Evolutionary conservation across 2,113 vertebrate species (phyloP).

Genomic region (Toxotes chatareus): DNA sequence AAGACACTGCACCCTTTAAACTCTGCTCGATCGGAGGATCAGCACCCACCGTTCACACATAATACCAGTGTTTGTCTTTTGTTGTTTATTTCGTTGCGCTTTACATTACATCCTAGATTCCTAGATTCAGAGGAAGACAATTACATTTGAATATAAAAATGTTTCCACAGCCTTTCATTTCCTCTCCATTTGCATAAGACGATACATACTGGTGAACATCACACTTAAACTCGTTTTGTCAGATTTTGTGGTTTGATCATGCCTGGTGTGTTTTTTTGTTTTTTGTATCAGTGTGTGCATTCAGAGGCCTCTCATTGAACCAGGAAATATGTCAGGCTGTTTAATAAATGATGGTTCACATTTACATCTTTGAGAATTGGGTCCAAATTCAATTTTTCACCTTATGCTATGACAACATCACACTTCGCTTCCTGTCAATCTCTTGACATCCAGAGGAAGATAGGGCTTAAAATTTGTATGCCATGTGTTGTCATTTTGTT

Average conservation of each 20-base stretch:
- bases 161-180: not conserved
- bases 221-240: not conserved
- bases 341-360: not conserved
- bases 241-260: not conserved
- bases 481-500: not conserved
- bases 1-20: slow-evolving; percentile 60
- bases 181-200: not conserved
- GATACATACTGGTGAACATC: not conserved
- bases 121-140: not conserved
- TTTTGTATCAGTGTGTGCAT: not conserved
- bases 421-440: not conserved
- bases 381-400: not conserved
- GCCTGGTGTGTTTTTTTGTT: not conserved
- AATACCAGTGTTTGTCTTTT: not conserved
- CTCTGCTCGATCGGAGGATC: slow-evolving; percentile 32
- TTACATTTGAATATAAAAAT: not conserved
- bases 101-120: not conserved
- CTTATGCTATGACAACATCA: not conserved
- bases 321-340: slow-evolving; percentile 2
- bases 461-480: not conserved
- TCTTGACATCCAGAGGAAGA: not conserved
- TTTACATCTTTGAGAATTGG: slow-evolving; percentile 3
- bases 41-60: slow-evolving; percentile 8
- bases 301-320: not conserved
- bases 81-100: not conserved